Base-by-base conservation (phyloP, 2,888 invertebrate genomes). In the Aleiodes alternator region DNA sequence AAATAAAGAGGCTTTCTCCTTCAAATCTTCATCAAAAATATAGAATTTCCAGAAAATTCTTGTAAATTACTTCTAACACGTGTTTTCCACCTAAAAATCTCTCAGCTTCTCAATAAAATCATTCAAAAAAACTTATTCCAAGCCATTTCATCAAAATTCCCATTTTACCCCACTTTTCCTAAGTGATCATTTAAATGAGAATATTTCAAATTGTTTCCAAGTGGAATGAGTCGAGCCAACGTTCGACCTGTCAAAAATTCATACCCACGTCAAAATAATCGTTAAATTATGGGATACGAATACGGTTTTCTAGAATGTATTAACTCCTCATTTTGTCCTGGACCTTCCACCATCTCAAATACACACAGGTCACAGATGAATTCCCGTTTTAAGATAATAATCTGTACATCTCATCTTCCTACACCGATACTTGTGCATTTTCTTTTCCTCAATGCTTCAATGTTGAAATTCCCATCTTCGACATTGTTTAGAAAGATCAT, bases 181-280 rank as follows among this genome's bases (percentile, higher is more conserved):
- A 83, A 86, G 83, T 84, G 82, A 82, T 81, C 81, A 84, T 86
- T 87, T 87, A 85, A 86, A 86, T 84, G 83, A 85, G 84, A 82
- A 85, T 85, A 86, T 86, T 84, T 86, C 80, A 87, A 81, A 80
- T 79, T 79, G 66, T 80, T 71, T 4, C 4, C 34, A 57, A 76
- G 77, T 73, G 76, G 76, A 73, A 53, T 73, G 50, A 83, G 83
- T 82, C 82, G 85, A 86, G 84, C 85, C 86, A 85, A 84, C 84
- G 1, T 23, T 34, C 34, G 84, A 86, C 83, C 86, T 86, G 85
- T 87, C 86, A 84, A 79, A 81, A 84, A 84, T 86, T 87, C 87
- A 87, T 87, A 88, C 88, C 88, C 88, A 85, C 86, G 87, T 88
- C 87, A 87, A 88, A 88, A 87, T 87, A 87, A 87, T 87, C 87